Percentiles rank a stretch among this genome's conserved stretches.
Conservation (phyloP, 92 coral and sea anemone genomes). For the Zoanthus solanderi region DNA sequence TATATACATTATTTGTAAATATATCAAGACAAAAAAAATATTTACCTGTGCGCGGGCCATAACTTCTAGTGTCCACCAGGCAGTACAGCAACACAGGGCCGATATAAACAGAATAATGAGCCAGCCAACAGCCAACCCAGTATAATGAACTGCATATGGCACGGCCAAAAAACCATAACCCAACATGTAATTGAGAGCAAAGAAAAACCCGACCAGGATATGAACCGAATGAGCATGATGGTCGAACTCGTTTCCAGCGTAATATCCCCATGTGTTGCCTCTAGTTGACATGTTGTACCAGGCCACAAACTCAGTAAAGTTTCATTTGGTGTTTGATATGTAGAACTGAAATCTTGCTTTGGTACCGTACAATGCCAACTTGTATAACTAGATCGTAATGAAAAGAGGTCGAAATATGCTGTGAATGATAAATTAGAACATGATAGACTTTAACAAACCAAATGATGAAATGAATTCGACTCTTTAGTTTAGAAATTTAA, state of each 20-base stretch:
- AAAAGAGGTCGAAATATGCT: no score
- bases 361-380: no score
- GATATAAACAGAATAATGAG: constrained; percentile 1
- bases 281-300: neutral
- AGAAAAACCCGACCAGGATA: constrained; percentile 41
- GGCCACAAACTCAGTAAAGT: neutral
- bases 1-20: neutral
- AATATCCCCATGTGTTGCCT: constrained; percentile 41
- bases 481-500: no score
- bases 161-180: constrained; percentile 45
- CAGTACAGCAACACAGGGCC: constrained; percentile 34
- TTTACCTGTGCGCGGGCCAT: constrained; percentile 52
- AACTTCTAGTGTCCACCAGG: constrained; percentile 44
- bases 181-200: constrained; percentile 39
- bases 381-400: no score
- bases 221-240: neutral
- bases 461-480: no score
- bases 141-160: constrained; percentile 34
- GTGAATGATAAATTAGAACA: no score
- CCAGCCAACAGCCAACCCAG: constrained; percentile 41
- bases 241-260: constrained; percentile 16
- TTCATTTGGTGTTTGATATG: no score
- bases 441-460: no score
- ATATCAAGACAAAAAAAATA: neutral
- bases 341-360: no score